These are phyloP conservation scores for Diabrotica virgifera DNA, from an alignment of 1,140 invertebrate genomes.

Conservation along the genomic window DNA sequence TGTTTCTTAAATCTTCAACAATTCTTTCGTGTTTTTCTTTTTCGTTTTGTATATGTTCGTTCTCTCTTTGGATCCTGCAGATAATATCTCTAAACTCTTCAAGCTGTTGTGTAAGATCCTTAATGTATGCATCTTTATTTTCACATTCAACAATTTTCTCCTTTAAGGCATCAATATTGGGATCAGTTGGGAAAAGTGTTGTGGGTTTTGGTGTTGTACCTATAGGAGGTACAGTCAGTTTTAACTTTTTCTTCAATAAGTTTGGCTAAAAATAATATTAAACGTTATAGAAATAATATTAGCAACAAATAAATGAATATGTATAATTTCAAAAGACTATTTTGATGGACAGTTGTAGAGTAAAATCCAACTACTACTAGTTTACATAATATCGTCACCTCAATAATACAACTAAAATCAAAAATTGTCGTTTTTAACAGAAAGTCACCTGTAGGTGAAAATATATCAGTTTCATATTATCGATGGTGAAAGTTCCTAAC, in stretches of 20 bases:
- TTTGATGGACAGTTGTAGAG: too few relatives aligned
- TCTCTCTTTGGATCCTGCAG: constrained; percentile 34
- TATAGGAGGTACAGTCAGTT: constrained; percentile 24
- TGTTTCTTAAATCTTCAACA: constrained; percentile 38
- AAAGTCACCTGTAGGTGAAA: too few relatives aligned
- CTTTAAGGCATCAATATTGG: constrained; percentile 35
- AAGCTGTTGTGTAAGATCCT: constrained; percentile 43
- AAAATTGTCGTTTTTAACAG: too few relatives aligned
- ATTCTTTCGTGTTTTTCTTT: constrained; percentile 45
- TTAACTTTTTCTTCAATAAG: constrained; percentile 38
- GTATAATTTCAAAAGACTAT: too few relatives aligned
- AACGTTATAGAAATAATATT: not conserved
- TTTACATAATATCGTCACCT: too few relatives aligned
- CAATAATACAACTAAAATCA: too few relatives aligned
- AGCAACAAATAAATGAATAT: too few relatives aligned
- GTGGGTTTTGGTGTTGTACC: constrained; percentile 19
- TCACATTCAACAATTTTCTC: constrained; percentile 47
- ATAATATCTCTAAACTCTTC: constrained; percentile 40
- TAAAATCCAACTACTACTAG: too few relatives aligned
- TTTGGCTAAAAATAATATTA: constrained; percentile 39
- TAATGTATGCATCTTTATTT: constrained; percentile 45
- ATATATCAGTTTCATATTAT: too few relatives aligned
- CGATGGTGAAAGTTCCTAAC: too few relatives aligned
- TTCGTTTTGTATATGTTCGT: constrained; percentile 47
- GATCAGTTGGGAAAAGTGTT: constrained; percentile 27